These are phyloP conservation scores for Latrodectus elegans DNA, from an alignment of 2,888 invertebrate species.

Conservation along the genomic window DNA sequence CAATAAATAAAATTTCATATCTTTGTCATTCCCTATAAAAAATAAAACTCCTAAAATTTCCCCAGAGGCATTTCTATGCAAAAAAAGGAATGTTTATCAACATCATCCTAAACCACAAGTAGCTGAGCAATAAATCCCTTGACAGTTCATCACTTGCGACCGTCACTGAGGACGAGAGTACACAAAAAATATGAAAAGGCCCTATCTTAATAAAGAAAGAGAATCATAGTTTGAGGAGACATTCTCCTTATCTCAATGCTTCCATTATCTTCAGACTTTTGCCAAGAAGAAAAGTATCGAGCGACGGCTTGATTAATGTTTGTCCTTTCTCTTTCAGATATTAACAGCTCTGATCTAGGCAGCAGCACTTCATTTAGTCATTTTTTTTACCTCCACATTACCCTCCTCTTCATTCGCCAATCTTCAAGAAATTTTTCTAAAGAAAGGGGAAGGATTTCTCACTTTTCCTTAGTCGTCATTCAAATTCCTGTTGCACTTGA, in stretches of 20 bases:
- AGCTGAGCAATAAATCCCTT: not conserved
- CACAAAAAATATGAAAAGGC: conserved; percentile 19
- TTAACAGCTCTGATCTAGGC: conserved; percentile 54
- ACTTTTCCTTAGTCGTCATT: conserved; percentile 14
- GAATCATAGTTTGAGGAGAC: conserved; percentile 56
- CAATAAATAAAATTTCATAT: too few species aligned
- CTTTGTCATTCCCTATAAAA: too few species aligned
- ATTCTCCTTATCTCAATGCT: conserved; percentile 38
- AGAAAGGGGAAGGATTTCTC: not conserved
- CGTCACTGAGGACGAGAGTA: conserved; percentile 3
- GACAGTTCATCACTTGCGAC: conserved; percentile 13
- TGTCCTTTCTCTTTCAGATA: conserved; percentile 46
- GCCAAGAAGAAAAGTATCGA: conserved; percentile 52
- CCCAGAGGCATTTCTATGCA: not conserved
- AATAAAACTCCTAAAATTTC: too few species aligned
- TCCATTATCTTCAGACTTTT: conserved; percentile 57
- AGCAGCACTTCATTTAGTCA: conserved; percentile 56
- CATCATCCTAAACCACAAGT: conserved; percentile 2
- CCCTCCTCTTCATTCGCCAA: conserved; percentile 6
- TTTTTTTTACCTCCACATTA: conserved; percentile 17
- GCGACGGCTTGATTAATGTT: conserved; percentile 52
- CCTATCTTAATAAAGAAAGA: conserved; percentile 59
- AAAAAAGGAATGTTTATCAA: not conserved
- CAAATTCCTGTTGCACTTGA: conserved; percentile 50
- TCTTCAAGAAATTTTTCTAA: conserved; percentile 45